Base-by-base conservation (phyloP, 2,113 vertebrate species). In the western clawed frog (Xenopus tropicalis) region DNA sequence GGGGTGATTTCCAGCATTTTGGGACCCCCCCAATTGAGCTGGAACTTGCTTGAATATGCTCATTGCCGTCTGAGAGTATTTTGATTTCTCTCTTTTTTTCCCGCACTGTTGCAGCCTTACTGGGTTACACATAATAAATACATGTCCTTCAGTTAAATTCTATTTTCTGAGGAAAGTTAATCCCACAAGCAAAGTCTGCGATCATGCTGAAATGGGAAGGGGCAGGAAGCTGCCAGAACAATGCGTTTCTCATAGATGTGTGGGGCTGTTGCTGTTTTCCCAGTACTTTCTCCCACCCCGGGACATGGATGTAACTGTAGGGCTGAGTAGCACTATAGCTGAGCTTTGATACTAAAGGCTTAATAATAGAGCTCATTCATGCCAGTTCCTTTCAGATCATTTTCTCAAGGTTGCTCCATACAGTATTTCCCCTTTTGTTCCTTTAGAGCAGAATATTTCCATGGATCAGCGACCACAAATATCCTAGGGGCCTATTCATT, bases 391-490 rank as follows among this genome's bases (percentile, higher is more conserved):
- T 75, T 75, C 66, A 75, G 65, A 75, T 75, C 44, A 75, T 68
- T 69, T 75, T 75, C 72, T 75, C 72, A 75, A 75, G 72, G 72
- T 69, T 63, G 56, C 46, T 69, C 24, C 57, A 25, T 75, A 62
- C 72, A 54, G 23, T 68, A 69, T 75, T 75, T 69, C 72, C 72
- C 20, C 66, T 67, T 62, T 75, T 75, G 57, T 75, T 69, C 66
- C 65, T 66, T 74, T 59, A 54, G 66, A 75, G 57, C 57, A 66
- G 66, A 75, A 75, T 73, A 73, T 73, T 73, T 73, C 63, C 51
- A 58, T 58, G 62, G 63, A 66, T 73, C 71, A 65, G 61, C 58
- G 71, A 73, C 59, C 69, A 43, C 43, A 61, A 62, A 75, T 61
- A 57, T 61, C 66, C 72, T 21, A 46, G 58, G 66, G 72, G 59